A percentile compares a stretch with the other conserved stretches of the same genome.
phyloP scores from a whole-genome alignment of 2,888 invertebrate genomes.

The Phalera bucephala region DNA sequence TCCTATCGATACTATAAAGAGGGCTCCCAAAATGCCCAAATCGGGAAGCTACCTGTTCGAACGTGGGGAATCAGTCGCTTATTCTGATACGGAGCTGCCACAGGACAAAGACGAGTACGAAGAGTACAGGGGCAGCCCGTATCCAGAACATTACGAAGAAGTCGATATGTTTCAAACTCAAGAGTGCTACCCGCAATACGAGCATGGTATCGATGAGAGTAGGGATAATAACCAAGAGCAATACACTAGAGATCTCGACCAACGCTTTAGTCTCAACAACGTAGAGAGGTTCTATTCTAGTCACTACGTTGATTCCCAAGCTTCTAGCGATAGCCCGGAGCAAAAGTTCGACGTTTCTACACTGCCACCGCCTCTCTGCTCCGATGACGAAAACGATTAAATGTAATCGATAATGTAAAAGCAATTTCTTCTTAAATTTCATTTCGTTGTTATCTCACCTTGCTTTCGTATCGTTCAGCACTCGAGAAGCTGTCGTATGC shows the following conservation, averaged over 20 bases:
- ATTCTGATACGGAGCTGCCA: slow-evolving; percentile 71
- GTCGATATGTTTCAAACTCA: slow-evolving; percentile 74
- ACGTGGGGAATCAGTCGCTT: slow-evolving; percentile 70
- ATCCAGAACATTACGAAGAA: slow-evolving; percentile 74
- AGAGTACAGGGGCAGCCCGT: slow-evolving; percentile 71
- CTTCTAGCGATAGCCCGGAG: slow-evolving; percentile 86
- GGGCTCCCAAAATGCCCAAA: slow-evolving; percentile 72
- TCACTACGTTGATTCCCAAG: slow-evolving; percentile 83
- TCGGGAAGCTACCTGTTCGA: slow-evolving; percentile 69
- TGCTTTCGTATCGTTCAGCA: slow-evolving; percentile 29
- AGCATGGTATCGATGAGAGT: slow-evolving; percentile 49
- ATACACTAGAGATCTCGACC: slow-evolving; percentile 68
- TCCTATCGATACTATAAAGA: slow-evolving; percentile 76
- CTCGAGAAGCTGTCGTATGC: slow-evolving; percentile 35
- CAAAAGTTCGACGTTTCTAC: slow-evolving; percentile 89
- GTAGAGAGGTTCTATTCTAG: slow-evolving; percentile 77
- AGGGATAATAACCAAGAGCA: slow-evolving; percentile 48
- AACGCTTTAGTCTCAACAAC: slow-evolving; percentile 76
- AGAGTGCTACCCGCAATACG: slow-evolving; percentile 75
- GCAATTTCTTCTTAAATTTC: not conserved
- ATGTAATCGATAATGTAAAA: slow-evolving; percentile 9
- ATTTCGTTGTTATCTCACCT: slow-evolving; percentile 4
- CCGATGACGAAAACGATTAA: slow-evolving; percentile 87
- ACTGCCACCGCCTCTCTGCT: slow-evolving; percentile 89
- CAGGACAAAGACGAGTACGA: slow-evolving; percentile 74